Evolutionary conservation across 1,140 invertebrate genomes (phyloP).

Genomic region (Akabosia matsudoensis): DNA sequence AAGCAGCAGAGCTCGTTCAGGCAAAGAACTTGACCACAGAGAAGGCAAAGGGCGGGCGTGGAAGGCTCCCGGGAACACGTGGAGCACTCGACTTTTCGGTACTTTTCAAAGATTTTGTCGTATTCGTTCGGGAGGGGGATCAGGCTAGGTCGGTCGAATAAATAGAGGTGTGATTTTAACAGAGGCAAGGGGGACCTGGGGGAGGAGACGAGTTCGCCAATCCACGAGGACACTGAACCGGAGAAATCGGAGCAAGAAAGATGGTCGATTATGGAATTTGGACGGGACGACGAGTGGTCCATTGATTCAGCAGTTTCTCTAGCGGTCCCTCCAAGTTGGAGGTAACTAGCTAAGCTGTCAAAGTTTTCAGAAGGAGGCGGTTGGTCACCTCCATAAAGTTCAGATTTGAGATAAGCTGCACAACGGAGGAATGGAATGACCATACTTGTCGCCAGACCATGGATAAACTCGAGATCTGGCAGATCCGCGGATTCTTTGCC

Average conservation of each 20-base stretch:
- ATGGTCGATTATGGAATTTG: no score
- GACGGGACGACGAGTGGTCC: background rate
- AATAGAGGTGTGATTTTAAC: background rate
- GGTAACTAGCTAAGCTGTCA: background rate
- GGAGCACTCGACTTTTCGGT: constrained; percentile 13
- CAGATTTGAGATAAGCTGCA: background rate
- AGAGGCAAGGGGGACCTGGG: no score
- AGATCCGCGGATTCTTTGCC: background rate
- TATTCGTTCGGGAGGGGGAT: constrained; percentile 25
- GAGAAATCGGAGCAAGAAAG: no score
- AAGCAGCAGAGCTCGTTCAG: constrained; percentile 26
- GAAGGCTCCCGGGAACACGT: constrained; percentile 22
- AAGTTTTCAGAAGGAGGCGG: background rate
- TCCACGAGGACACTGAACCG: background rate
- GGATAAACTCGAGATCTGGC: background rate
- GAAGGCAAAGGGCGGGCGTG: constrained; percentile 23
- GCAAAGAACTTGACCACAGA: constrained; percentile 31
- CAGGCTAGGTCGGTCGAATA: constrained; percentile 16
- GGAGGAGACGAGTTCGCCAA: background rate
- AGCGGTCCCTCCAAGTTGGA: background rate
- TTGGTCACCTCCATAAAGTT: constrained; percentile 8
- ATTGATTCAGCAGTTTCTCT: background rate
- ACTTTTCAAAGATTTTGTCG: constrained; percentile 28
- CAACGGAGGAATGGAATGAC: constrained; percentile 12
- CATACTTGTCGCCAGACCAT: background rate